phyloP scores from a whole-genome alignment of 1,140 invertebrate species.

The Batillaria attramentaria region DNA sequence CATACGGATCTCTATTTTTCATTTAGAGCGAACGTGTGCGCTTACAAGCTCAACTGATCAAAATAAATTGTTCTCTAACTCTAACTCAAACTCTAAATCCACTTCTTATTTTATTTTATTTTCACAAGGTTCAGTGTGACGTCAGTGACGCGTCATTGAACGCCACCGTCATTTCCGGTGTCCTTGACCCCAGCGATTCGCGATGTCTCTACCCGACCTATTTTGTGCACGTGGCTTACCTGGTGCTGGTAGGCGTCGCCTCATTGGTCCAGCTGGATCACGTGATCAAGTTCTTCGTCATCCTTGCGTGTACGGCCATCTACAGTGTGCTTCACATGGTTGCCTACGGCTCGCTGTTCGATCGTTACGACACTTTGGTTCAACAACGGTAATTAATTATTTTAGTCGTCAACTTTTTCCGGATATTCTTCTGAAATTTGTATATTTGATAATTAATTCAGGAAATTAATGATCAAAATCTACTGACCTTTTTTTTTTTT shows the following conservation, averaged over 20 bases:
- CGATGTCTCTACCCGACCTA: conserved; percentile 79
- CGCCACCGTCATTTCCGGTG: no score
- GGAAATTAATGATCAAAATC: background rate
- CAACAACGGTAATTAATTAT: conserved; percentile 4
- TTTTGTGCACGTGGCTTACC: conserved; percentile 81
- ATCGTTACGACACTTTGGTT: conserved; percentile 48
- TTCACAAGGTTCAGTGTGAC: no score
- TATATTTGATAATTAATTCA: background rate
- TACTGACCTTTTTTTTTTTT: background rate
- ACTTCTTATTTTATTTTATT: no score
- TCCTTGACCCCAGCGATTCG: background rate
- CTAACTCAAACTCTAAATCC: no score
- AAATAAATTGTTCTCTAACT: no score
- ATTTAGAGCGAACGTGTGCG: no score
- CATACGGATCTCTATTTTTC: no score
- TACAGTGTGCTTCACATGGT: conserved; percentile 79
- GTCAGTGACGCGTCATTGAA: no score
- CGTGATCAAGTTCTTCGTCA: conserved; percentile 79
- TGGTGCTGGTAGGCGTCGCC: conserved; percentile 81
- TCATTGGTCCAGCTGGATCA: conserved; percentile 82
- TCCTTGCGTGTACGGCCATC: conserved; percentile 76
- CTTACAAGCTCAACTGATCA: no score
- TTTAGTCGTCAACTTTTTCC: background rate
- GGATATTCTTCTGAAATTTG: background rate
- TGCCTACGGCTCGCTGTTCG: conserved; percentile 75